Conservation (phyloP, 1,140 invertebrate genomes). For the Drosophila repletoides region DNA sequence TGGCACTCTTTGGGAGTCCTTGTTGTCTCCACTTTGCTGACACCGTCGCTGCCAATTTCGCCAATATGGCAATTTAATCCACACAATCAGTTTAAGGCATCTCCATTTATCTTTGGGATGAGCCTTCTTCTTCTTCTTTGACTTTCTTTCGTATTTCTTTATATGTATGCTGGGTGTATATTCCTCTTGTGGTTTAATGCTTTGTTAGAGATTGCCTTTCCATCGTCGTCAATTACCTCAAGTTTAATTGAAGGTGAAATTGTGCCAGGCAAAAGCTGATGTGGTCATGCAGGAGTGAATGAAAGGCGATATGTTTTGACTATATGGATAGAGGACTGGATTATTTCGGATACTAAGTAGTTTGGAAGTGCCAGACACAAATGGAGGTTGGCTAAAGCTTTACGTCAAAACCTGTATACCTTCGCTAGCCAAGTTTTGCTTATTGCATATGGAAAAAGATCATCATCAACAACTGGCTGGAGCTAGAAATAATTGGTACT, state of each 20-base stretch:
- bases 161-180: slow-evolving; percentile 14
- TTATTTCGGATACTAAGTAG: slow-evolving; percentile 35
- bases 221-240: slow-evolving; percentile 71
- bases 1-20: slow-evolving; percentile 9
- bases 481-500: slow-evolving; percentile 37
- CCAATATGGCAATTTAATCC: slow-evolving; percentile 82
- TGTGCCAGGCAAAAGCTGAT: slow-evolving; percentile 52
- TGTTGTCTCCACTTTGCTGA: slow-evolving; percentile 25
- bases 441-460: slow-evolving; percentile 22
- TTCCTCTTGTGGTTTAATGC: slow-evolving; percentile 33
- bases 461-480: slow-evolving; percentile 16
- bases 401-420: neutral
- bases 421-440: neutral
- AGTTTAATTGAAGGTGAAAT: slow-evolving; percentile 81
- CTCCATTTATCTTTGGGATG: slow-evolving; percentile 71
- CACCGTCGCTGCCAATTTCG: slow-evolving; percentile 70
- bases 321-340: slow-evolving; percentile 13
- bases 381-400: neutral
- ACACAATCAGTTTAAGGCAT: slow-evolving; percentile 80
- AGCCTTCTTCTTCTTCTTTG: neutral
- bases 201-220: slow-evolving; percentile 55
- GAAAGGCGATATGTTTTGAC: slow-evolving; percentile 35
- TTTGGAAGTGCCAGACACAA: slow-evolving; percentile 10
- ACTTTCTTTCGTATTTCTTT: neutral
- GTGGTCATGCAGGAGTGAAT: slow-evolving; percentile 58